Conservation (phyloP, 2,797 vertebrate genomes). For the Chlorospingus flavigularis region DNA sequence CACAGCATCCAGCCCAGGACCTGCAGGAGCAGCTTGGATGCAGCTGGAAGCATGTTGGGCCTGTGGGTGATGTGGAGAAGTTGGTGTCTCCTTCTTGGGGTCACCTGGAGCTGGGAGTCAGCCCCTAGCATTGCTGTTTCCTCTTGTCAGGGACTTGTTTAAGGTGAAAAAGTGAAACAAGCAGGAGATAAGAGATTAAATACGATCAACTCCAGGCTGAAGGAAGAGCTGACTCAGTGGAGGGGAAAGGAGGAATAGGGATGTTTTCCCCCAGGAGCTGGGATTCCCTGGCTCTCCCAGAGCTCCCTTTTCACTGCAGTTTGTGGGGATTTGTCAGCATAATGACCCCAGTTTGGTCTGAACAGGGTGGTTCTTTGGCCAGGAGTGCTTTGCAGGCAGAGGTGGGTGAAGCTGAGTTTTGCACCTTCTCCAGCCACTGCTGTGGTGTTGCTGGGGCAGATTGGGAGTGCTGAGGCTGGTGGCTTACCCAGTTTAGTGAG, state of each 20-base stretch:
- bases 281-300: background rate
- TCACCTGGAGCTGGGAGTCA: background rate
- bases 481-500: background rate
- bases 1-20: background rate
- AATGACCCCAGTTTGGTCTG: background rate
- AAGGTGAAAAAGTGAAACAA: conserved; percentile 27
- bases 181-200: conserved; percentile 11
- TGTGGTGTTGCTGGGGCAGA: background rate
- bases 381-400: background rate
- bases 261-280: background rate
- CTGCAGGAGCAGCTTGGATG: background rate
- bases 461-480: background rate
- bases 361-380: rapidly evolving
- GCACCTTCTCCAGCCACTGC: background rate
- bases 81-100: rapidly evolving
- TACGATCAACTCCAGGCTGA: background rate
- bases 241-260: background rate
- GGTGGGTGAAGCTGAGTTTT: background rate
- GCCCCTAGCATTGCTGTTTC: background rate
- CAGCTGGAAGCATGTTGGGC: background rate
- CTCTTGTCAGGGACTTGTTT: background rate
- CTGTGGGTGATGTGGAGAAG: rapidly evolving
- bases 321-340: background rate
- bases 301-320: background rate
- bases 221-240: background rate